These are phyloP conservation scores for Bellardia pandia DNA, from an alignment of 2,888 invertebrate species.

Conservation along the genomic window DNA sequence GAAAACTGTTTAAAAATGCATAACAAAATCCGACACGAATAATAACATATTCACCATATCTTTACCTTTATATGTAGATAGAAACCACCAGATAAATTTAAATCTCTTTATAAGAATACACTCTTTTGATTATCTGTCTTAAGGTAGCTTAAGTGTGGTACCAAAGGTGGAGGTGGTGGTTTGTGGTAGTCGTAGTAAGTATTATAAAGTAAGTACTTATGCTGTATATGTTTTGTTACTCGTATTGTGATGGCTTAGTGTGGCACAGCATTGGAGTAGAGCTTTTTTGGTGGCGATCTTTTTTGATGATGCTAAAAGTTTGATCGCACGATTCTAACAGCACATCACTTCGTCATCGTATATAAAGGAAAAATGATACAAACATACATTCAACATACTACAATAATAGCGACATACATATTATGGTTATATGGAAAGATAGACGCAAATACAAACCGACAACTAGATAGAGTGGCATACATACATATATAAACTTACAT, in stretches of 20 bases:
- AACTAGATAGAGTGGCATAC: conserved; percentile 20
- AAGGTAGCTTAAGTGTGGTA: conserved; percentile 70
- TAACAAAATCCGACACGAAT: too few species aligned
- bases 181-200: conserved; percentile 46
- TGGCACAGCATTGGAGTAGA: conserved; percentile 52
- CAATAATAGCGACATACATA: conserved; percentile 38
- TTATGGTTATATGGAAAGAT: conserved; percentile 50
- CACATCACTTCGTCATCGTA: conserved; percentile 73
- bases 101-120: not conserved
- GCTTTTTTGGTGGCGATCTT: conserved; percentile 67
- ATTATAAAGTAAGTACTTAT: conserved; percentile 54
- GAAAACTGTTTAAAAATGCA: too few species aligned
- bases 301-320: conserved; percentile 68
- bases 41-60: too few species aligned
- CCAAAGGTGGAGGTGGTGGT: conserved; percentile 67
- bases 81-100: too few species aligned
- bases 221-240: conserved; percentile 35
- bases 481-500: conserved; percentile 6
- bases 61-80: too few species aligned
- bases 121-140: conserved; percentile 12
- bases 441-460: conserved; percentile 39
- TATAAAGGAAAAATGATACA: conserved; percentile 47
- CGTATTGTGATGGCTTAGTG: conserved; percentile 26
- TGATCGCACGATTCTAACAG: conserved; percentile 77
- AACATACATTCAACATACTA: conserved; percentile 58